Conservation (phyloP, 2,797 vertebrate genomes). For the Loris lydekkerianus region DNA sequence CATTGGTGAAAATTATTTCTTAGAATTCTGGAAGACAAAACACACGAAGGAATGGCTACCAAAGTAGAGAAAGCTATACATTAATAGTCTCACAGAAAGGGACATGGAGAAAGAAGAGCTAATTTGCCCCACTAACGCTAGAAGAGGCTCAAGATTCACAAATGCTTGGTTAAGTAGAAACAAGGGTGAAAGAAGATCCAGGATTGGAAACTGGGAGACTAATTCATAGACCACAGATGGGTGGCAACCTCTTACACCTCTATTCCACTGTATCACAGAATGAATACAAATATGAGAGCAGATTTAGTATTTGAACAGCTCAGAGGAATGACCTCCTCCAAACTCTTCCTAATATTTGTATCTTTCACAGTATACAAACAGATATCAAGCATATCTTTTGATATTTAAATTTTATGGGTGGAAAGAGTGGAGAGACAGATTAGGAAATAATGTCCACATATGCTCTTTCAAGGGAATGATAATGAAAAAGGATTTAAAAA, state of each 20-base stretch:
- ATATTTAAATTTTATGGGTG: neutral
- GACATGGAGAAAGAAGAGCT: neutral
- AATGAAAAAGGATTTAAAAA: neutral
- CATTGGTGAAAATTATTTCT: conserved; percentile 22
- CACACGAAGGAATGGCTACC: neutral
- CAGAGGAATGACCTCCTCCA: neutral
- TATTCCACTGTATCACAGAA: neutral
- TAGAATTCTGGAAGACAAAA: conserved; percentile 30
- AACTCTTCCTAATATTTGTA: neutral
- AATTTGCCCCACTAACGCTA: neutral
- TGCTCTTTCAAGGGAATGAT: neutral
- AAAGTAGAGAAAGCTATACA: neutral
- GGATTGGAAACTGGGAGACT: neutral
- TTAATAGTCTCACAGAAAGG: neutral
- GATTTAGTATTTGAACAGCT: neutral
- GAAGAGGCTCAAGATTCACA: neutral
- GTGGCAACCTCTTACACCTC: neutral
- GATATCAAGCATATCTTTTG: neutral
- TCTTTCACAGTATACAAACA: neutral
- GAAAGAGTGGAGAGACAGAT: neutral
- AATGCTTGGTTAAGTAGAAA: neutral
- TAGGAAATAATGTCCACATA: neutral
- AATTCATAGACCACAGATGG: neutral
- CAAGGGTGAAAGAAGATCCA: neutral
- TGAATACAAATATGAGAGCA: neutral